Evolutionary conservation across 2,797 vertebrate species (phyloP), one percentile per base, ranked within the genome.

Genomic region (Poecilia picta): DNA sequence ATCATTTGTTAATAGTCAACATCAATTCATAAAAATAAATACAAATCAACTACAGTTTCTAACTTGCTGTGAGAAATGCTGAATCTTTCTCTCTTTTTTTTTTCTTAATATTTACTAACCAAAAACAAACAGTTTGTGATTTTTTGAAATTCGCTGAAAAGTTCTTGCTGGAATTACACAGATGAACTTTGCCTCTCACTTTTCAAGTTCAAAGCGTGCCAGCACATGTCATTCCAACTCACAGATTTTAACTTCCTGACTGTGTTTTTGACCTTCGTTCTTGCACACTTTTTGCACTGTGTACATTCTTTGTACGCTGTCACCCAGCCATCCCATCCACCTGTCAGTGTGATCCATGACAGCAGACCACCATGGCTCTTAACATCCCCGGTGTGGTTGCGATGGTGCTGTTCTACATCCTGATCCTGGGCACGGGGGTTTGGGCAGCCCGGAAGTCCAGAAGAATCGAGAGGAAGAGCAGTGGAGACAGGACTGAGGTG

Each of bases 351-450:
- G 12, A 36, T 66, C 15, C 8, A 8, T 1, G 66, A 51, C 45
- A 2, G 47, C 62, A n/a, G 53, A 53, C 3, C n/a, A 49, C 6
- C 74, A 92, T 93, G 90, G 86, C 78, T 57, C 62, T 91, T 12
- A 91, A 92, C 64, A 72, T 93, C 49, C 79, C 88, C 0, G 90
- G 91, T 11, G 85, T 93, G 74, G 46, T 89, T 23, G 83, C 82
- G 0, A 78, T 90, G 78, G 78, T 83, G 39, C 2, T 91, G 13
- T 93, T 93, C 81, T 91, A 93, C 53, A 41, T 90, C 18, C 23
- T 93, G 31, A 82, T 93, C 47, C 82, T 93, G 73, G 91, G 79
- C 1, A 91, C 87, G 0, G 91, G 91, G 3, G 4, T 91, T 8
- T 93, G 87, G 89, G 92, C 91, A 0, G 75, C 91, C 13, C 59